Conservation (phyloP, 2,888 invertebrate species). For the Ypsolopha scabrella region DNA sequence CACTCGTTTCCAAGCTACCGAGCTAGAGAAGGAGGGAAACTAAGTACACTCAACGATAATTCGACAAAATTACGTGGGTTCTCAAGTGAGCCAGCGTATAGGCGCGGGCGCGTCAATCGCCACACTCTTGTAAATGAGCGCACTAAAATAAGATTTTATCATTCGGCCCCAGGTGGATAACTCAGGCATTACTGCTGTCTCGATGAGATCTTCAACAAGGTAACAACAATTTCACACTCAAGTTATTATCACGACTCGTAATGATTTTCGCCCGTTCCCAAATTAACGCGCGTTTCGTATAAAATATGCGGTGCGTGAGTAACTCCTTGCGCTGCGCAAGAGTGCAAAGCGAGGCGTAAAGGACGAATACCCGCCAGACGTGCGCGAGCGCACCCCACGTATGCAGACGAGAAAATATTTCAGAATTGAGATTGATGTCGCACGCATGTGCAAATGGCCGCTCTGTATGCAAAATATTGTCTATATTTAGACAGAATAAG, state of each 20-base stretch:
- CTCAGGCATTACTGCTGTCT: conserved; percentile 3
- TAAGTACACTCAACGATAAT: not conserved
- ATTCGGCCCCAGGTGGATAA: not conserved
- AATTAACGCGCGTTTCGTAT: conserved; percentile 11
- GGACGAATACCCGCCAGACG: conserved; percentile 3
- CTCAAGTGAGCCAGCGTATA: not conserved
- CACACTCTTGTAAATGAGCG: not conserved
- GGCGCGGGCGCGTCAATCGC: not conserved
- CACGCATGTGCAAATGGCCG: conserved; percentile 68
- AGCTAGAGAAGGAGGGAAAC: not conserved
- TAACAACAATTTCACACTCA: conserved; percentile 13
- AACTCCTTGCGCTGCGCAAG: not conserved
- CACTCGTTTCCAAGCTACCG: not conserved
- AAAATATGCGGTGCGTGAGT: conserved; percentile 1
- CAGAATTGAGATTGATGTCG: conserved; percentile 68
- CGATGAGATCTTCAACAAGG: conserved; percentile 11
- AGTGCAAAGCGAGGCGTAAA: conserved; percentile 3
- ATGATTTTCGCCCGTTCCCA: conserved; percentile 13
- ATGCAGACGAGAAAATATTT: conserved; percentile 63
- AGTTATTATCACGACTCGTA: conserved; percentile 12
- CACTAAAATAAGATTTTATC: conserved; percentile 1
- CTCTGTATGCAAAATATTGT: conserved; percentile 56
- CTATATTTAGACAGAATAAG: conserved; percentile 2
- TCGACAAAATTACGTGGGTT: not conserved
- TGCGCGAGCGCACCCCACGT: conserved; percentile 16